Evolutionary conservation across 2,113 vertebrate species (phyloP), one percentile per base, ranked within the genome.

Genomic region (Hemiscyllium ocellatum): DNA sequence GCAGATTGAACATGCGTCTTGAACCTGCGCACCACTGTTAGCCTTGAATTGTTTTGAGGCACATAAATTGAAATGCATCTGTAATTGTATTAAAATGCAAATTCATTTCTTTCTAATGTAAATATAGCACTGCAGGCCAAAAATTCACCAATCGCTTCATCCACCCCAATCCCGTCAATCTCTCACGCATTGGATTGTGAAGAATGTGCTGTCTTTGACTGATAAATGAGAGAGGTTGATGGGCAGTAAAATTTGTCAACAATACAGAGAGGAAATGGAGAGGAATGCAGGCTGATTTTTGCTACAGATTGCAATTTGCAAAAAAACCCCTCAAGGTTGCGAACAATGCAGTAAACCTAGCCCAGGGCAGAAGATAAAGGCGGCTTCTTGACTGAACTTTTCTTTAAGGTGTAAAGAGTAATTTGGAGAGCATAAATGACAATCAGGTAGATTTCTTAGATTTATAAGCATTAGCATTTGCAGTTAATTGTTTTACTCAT

Each of bases 211-310:
- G 66, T 94, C 68, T 37, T 72, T 66, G 68, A 52, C 42, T 29
- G 47, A 20, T 50, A 69, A 72, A 47, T 29, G 68, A 50, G 68
- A 72, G 13, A 33, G 66, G 20, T 29, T 69, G 94, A 95, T 72
- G 94, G 94, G 26, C 68, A 72, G 24, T 56, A 69, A 72, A 29
- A 95, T 95, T 26, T 95, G 94, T 95, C 47, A 52, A 69, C 93
- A 72, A 95, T 72, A 52, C 94, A 33, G 68, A 72, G 47, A 70
- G 68, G 94, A 93, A 93, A 93, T 93, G 89, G 33, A 17, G 42
- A 72, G 94, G 94, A 95, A 95, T 95, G 94, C 66, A 52, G 69
- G 22, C 69, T 52, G 94, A 95, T 95, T 72, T 72, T 72, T 95
- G 69, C 26, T 95, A 69, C 69, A 95, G 94, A 70, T 95, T 70